Evolutionary conservation across 2,888 invertebrate genomes (phyloP), one percentile per base, ranked within the genome.

Genomic region (Drosophila setosimentum): DNA sequence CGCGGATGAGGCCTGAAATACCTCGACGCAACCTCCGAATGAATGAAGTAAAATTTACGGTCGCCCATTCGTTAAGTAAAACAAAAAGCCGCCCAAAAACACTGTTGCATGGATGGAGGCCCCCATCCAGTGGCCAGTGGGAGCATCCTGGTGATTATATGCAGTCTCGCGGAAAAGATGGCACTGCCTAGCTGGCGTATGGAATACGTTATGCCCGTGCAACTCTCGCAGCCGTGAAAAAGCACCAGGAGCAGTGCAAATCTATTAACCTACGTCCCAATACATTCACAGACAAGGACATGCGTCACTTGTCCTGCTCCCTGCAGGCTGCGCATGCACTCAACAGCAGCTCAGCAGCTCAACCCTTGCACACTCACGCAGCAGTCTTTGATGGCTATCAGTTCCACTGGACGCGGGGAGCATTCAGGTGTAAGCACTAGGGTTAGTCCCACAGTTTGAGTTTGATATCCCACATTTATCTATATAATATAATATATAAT

Each of bases 21-120:
- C 60, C 54, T 55, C 63, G 58, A 59, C 64, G 59, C 58, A 72
- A 74, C 70, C 73, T 53, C 42, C 68, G 69, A 60, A 76, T 73
- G 85, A 88, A 83, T 82, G 85, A 85, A 87, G 88, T 82, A 74
- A 80, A 88, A 88, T 87, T 88, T 87, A 88, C 87, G 87, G 71
- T 75, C 76, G 63, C 57, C 76, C 80, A 78, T 82, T 78, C 73
- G 77, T 62, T 63, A 82, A 82, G 80, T 70, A 85, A 85, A 83
- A 81, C 79, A 76, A 78, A 69, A 78, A 72, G 61, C 69, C n/a
- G 24, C 48, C 49, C 61, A 51, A n/a, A 59, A 72, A 65, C 51
- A n/a, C 51, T 6, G 16, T 10, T 40, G 3, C 21, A 7, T 2
- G 7, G 45, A 13, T 21, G 21, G 65, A n/a, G n/a, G n/a, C n/a